These are phyloP conservation scores for Pristionchus pacificus DNA, from an alignment of 1,140 invertebrate genomes.

Conservation along the genomic window DNA sequence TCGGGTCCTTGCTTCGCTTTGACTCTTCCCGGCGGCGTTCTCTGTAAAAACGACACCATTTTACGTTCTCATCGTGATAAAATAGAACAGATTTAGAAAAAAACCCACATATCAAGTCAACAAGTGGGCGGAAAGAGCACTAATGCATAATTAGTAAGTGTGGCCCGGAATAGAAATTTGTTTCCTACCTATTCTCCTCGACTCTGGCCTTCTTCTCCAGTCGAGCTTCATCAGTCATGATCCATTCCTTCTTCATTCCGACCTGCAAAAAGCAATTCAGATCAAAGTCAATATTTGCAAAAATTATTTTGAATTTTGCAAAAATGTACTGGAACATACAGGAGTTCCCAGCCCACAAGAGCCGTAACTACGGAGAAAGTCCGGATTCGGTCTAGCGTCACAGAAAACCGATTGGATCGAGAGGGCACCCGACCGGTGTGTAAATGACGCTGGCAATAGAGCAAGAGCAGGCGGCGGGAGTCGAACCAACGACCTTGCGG, in stretches of 20 bases:
- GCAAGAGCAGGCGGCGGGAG: background rate
- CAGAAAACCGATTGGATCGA: no score
- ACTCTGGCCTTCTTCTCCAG: constrained; percentile 83
- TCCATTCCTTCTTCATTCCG: constrained; percentile 94
- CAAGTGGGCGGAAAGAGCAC: no score
- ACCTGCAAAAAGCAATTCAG: constrained; percentile 58
- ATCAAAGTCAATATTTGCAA: background rate
- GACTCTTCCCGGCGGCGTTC: background rate
- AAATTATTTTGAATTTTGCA: constrained; percentile 5
- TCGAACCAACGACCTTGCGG: background rate
- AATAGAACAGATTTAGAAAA: no score
- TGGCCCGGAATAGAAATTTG: no score
- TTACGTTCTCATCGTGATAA: no score
- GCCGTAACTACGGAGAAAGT: no score
- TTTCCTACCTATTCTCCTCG: constrained; percentile 72
- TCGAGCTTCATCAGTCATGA: constrained; percentile 93
- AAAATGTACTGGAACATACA: no score
- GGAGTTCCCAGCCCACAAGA: no score
- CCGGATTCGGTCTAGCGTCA: no score
- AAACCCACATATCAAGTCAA: no score
- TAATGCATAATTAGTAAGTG: no score
- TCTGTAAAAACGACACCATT: background rate
- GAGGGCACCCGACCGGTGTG: background rate
- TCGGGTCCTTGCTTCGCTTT: background rate
- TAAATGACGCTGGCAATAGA: constrained; percentile 17